Evolutionary conservation across 2,797 vertebrate genomes (phyloP).

Genomic region (Tadarida brasiliensis): DNA sequence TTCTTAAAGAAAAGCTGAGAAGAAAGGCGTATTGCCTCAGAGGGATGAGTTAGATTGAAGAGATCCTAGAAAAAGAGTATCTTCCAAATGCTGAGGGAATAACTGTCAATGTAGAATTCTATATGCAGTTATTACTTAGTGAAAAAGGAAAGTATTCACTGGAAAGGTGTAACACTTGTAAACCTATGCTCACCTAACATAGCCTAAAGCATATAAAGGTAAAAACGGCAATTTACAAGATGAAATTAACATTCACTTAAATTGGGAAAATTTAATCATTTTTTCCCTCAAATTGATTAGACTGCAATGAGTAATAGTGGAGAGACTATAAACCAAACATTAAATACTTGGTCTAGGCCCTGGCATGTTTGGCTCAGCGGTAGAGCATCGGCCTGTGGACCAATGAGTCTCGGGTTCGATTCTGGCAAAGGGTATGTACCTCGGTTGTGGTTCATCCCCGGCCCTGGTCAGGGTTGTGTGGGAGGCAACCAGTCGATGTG

Average conservation of each 20-base stretch:
- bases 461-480: too few species aligned
- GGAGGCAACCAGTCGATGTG: too few species aligned
- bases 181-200: background rate
- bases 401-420: too few species aligned
- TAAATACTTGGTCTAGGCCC: background rate
- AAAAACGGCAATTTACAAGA: background rate
- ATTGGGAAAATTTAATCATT: slow-evolving; percentile 12
- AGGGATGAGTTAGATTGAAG: background rate
- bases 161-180: background rate
- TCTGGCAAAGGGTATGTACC: too few species aligned
- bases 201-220: background rate
- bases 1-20: background rate
- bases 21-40: background rate
- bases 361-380: too few species aligned
- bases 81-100: background rate
- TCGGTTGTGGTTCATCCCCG: too few species aligned
- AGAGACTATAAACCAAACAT: background rate
- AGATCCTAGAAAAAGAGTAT: background rate
- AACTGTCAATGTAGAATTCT: background rate
- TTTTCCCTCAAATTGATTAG: slow-evolving; percentile 3
- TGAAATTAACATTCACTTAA: slow-evolving; percentile 12
- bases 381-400: too few species aligned
- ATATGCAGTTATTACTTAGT: background rate
- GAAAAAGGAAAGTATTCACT: background rate
- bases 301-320: slow-evolving; percentile 1